Percentiles rank a stretch among this genome's conserved stretches.
These are phyloP conservation scores for Rotaria macrura DNA, from an alignment of 2,888 invertebrate species.

Conservation along the genomic window DNA sequence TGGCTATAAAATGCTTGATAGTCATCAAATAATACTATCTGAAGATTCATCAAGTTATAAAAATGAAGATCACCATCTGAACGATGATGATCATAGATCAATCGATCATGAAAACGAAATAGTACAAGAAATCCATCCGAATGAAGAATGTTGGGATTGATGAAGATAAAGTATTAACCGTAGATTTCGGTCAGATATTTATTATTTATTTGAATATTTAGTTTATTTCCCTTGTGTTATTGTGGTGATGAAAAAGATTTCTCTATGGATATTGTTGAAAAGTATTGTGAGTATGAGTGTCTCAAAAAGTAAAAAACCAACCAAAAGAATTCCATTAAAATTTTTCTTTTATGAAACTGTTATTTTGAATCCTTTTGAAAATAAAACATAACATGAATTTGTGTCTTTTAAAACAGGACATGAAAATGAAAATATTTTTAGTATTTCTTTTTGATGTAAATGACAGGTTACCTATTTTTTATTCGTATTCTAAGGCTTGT, in stretches of 20 bases:
- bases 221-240: not conserved
- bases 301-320: too few relatives aligned
- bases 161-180: not conserved
- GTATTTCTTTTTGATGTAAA: too few relatives aligned
- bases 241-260: not conserved
- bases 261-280: too few relatives aligned
- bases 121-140: not conserved
- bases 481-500: too few relatives aligned
- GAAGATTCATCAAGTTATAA: not conserved
- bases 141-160: not conserved
- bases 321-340: too few relatives aligned
- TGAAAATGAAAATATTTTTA: too few relatives aligned
- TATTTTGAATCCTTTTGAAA: too few relatives aligned
- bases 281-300: too few relatives aligned
- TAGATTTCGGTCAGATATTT: not conserved
- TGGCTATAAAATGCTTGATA: not conserved
- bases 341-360: too few relatives aligned
- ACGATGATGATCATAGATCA: not conserved
- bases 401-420: too few relatives aligned
- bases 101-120: not conserved
- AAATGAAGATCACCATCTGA: not conserved
- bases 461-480: too few relatives aligned
- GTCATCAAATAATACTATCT: not conserved
- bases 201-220: not conserved
- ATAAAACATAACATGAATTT: too few relatives aligned